phyloP scores from a whole-genome alignment of 2,888 invertebrate species.

The Agonopterix heracliana region DNA sequence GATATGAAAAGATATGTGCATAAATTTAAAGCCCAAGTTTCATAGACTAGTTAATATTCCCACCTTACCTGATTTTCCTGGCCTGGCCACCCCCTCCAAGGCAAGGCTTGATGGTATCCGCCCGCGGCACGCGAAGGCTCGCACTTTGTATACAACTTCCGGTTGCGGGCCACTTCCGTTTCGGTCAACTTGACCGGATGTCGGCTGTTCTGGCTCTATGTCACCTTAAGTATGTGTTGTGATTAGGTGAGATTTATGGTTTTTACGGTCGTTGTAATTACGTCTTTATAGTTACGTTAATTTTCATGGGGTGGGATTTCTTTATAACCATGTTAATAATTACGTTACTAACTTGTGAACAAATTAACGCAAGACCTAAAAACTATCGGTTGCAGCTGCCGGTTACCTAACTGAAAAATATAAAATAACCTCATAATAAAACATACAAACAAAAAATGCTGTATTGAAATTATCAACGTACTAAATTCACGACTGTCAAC shows the following conservation, averaged over 20 bases:
- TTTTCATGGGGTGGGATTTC: neutral
- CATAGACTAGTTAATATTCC: slow-evolving; percentile 9
- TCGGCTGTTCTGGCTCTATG: slow-evolving; percentile 58
- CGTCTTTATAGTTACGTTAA: slow-evolving; percentile 18
- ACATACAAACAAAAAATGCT: no score
- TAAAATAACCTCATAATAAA: no score
- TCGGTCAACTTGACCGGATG: slow-evolving; percentile 52
- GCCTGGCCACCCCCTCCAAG: slow-evolving; percentile 5
- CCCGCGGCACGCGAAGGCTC: slow-evolving; percentile 62
- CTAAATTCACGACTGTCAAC: no score
- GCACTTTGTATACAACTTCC: slow-evolving; percentile 73
- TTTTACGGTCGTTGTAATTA: slow-evolving; percentile 50
- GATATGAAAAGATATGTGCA: slow-evolving; percentile 2
- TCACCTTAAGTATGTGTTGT: slow-evolving; percentile 68
- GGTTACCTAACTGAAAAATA: no score
- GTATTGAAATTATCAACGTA: no score
- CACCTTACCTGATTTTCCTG: slow-evolving; percentile 15
- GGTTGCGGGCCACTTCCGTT: slow-evolving; percentile 44
- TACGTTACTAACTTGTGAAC: no score
- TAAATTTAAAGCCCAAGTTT: slow-evolving; percentile 7
- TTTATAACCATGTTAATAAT: neutral
- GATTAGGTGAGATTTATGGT: slow-evolving; percentile 59
- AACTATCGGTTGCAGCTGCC: no score
- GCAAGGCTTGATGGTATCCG: slow-evolving; percentile 16
- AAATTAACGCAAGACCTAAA: no score